Evolutionary conservation across 1,140 invertebrate genomes (phyloP), one percentile per base, ranked within the genome.

Genomic region (Sminthurinus signatus): DNA sequence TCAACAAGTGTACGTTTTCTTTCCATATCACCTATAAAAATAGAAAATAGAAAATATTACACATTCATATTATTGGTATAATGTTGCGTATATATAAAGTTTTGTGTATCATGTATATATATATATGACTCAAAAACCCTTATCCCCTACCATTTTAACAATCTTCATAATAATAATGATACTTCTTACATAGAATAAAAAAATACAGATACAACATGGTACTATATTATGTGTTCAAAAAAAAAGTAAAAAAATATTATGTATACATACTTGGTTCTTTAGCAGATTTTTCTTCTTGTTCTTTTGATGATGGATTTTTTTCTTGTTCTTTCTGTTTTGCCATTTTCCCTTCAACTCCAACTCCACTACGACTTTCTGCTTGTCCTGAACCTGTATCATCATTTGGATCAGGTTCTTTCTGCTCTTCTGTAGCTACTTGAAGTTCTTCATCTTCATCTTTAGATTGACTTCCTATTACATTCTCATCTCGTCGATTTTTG

Each of bases 331-430:
- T 58, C 72, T 75, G 54, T 76, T 72, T 75, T 54, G 76, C 78
- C 50, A 73, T 75, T 39, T 78, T 78, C 1, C 83, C 84, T 67
- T 82, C 78, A 71, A 87, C 84, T 10, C 85, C 81, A 73, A 81
- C 65, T 75, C 80, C 69, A 78, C 79, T 82, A 68, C 84, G 79
- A 70, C 82, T 81, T 28, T 83, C 81, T 0, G 84, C 81, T 51
- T 83, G 80, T 10, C 85, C 85, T 2, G 79, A 78, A 1, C 81
- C 83, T 64, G 84, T 80, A 72, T 81, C 81, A 56, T 85, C 82
- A 29, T 60, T 63, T 23, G 64, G 56, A 23, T 58, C 56, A 17
- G 58, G 27, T 36, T 64, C 59, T n/a, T n/a, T n/a, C 44, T 73
- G 73, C 36, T 73, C 62, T 14, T 68, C 61, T 14, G 71, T 54